These are phyloP conservation scores for Parasteatoda tepidariorum DNA, from an alignment of 1,140 invertebrate species.

Conservation along the genomic window DNA sequence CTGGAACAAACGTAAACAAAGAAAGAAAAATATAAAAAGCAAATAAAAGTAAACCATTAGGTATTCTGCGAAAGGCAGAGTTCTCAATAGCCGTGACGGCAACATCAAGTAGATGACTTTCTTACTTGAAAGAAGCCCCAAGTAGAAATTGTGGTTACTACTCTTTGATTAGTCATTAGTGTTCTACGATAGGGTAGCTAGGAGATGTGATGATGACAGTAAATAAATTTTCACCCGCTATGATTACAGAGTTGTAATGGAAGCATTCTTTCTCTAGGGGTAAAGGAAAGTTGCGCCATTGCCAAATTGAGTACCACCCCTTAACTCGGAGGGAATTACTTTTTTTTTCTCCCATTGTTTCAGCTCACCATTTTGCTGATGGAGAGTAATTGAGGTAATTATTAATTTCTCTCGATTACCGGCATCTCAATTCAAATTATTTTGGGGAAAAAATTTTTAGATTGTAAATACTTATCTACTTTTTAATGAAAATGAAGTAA, in stretches of 20 bases:
- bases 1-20: conserved; percentile 12
- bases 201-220: conserved; percentile 47
- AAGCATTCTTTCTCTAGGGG: conserved; percentile 17
- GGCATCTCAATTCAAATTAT: not conserved
- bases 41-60: conserved; percentile 23
- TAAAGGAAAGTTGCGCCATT: conserved; percentile 23
- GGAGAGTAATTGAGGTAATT: conserved; percentile 35
- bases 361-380: conserved; percentile 1
- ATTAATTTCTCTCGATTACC: not conserved
- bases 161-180: conserved; percentile 52
- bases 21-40: conserved; percentile 7
- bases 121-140: conserved; percentile 14
- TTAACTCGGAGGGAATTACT: not conserved
- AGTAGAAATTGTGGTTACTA: conserved; percentile 54
- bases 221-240: conserved; percentile 52
- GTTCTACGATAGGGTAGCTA: conserved; percentile 7
- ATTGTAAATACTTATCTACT: not conserved
- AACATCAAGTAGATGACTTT: conserved; percentile 57
- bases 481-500: not conserved
- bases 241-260: conserved; percentile 41
- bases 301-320: conserved; percentile 6
- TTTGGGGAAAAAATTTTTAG: not conserved
- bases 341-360: not conserved
- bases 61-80: conserved; percentile 31
- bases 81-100: conserved; percentile 19